Evolutionary conservation across 64 coral and sea anemone genomes (phyloP).

Genomic region (Pachyseris speciosa): DNA sequence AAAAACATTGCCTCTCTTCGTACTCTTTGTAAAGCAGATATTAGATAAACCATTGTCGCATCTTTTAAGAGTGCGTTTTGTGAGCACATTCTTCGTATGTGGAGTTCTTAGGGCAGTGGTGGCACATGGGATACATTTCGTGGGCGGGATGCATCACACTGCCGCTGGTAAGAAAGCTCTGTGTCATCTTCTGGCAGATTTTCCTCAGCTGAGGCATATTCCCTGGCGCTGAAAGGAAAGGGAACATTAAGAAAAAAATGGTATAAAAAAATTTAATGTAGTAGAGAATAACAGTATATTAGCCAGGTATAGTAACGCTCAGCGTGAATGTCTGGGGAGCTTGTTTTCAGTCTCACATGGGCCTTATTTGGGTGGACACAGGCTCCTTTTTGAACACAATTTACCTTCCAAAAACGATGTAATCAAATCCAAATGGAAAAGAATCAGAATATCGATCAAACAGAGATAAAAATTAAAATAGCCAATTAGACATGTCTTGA

Average conservation of each 20-base stretch:
- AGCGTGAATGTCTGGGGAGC: no score
- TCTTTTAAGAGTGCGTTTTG: slow-evolving; percentile 69
- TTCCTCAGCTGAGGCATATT: not conserved
- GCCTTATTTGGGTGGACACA: no score
- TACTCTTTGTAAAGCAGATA: slow-evolving; percentile 97
- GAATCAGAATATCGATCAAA: no score
- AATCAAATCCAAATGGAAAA: no score
- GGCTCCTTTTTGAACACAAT: no score
- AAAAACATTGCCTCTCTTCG: slow-evolving; percentile 70
- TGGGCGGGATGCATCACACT: slow-evolving; percentile 86
- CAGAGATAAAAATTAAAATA: no score
- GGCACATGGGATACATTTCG: slow-evolving; percentile 94
- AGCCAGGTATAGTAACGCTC: no score
- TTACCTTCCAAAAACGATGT: no score
- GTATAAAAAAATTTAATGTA: no score
- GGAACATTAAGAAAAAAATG: not conserved
- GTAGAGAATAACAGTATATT: no score
- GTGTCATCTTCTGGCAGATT: slow-evolving; percentile 54
- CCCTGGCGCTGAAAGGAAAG: not conserved
- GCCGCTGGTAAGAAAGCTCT: slow-evolving; percentile 81
- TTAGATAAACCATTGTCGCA: slow-evolving; percentile 87
- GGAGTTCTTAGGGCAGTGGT: slow-evolving; percentile 91
- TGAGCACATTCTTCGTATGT: slow-evolving; percentile 79
- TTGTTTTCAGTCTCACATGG: no score
- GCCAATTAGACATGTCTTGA: no score